Base-by-base conservation (phyloP, 1,140 invertebrate species). In the Rhyzopertha dominica region DNA sequence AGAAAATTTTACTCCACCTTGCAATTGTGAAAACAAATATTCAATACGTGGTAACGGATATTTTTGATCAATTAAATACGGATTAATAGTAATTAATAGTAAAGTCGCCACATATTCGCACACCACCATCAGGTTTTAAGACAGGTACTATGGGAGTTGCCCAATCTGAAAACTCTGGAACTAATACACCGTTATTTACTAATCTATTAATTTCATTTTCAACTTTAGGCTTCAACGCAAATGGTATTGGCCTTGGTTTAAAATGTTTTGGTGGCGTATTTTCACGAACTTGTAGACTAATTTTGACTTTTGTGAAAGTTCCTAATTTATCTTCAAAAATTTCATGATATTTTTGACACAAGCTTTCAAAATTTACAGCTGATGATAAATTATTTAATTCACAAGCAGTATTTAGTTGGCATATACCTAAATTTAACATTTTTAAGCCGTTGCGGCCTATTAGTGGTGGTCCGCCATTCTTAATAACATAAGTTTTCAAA, bases 361-460 rank as follows among this genome's bases (percentile, higher is more conserved):
- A 30, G 17, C 12, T 13, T 10, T 10, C 17, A 3, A 3, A 3
- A 4, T n/a, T 30, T 4, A 13, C 28, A 4, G 12, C 17, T 4
- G 17, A 13, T n/a, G n/a, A n/a, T n/a, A n/a, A n/a, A n/a, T n/a
- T n/a, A n/a, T n/a, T n/a, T n/a, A n/a, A n/a, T n/a, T n/a, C n/a
- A n/a, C n/a, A n/a, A n/a, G n/a, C n/a, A n/a, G n/a, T n/a, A n/a
- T n/a, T n/a, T n/a, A n/a, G n/a, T n/a, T n/a, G n/a, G n/a, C n/a
- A n/a, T n/a, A n/a, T n/a, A n/a, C n/a, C n/a, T n/a, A n/a, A n/a
- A n/a, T 50, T 49, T 43, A 56, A 58, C 29, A 39, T 36, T 49
- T 52, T 59, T 34, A 52, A 56, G 46, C 56, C 54, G 22, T 42
- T 44, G 13, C 51, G 23, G 28, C 56, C 50, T 44, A 58, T 47